Base-by-base conservation (phyloP, 35 echinoderm and acorn worm genomes). In the Nesometra sesokonis region DNA sequence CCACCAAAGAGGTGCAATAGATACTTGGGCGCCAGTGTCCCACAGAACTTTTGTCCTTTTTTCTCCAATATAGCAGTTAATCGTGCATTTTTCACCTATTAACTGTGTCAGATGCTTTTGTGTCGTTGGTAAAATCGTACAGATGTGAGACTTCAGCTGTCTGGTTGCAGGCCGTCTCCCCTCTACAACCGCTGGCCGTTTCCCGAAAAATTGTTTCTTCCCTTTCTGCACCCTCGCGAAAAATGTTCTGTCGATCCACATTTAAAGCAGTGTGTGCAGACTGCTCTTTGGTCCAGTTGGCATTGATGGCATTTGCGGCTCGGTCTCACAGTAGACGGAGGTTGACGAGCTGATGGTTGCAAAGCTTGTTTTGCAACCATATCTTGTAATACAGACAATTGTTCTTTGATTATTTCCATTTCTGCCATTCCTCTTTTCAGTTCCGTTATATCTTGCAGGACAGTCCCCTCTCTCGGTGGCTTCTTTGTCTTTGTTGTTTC, bases 1-100 rank as follows among this genome's bases (percentile, higher is more conserved):
- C 82, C 82, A 84, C 21, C 38, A 37, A 37, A 0, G n/a, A 4
- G 82, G 35, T 0, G 38, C 82, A 31, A 84, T 37, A 23, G 82
- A 84, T 19, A 84, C 82, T 35, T 82, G 81, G 31, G 34, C 11
- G 11, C 81, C 81, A 33, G 81, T 82, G 81, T 82, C 81, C 81
- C 81, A 82, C 34, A 82, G 27, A 27, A 82, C 81, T 11, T 84
- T 29, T 32, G 82, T 38, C 32, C 38, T 3, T 37, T 9, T 35
- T 11, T 38, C 35, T 5, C 3, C 21, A 32, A 84, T 4, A 0
- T 27, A 31, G 17, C 17, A 17, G 23, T 27, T 32, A 23, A 84
- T 35, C 3, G 78, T 86, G 34, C 91, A 93, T 47, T 38, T 84
- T 29, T 37, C 38, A 27, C 82, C 82, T 29, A 84, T 47, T 19